Evolutionary conservation across 2,888 invertebrate species (phyloP), one percentile per base, ranked within the genome.

Genomic region (Megaustenia siamemsis): DNA sequence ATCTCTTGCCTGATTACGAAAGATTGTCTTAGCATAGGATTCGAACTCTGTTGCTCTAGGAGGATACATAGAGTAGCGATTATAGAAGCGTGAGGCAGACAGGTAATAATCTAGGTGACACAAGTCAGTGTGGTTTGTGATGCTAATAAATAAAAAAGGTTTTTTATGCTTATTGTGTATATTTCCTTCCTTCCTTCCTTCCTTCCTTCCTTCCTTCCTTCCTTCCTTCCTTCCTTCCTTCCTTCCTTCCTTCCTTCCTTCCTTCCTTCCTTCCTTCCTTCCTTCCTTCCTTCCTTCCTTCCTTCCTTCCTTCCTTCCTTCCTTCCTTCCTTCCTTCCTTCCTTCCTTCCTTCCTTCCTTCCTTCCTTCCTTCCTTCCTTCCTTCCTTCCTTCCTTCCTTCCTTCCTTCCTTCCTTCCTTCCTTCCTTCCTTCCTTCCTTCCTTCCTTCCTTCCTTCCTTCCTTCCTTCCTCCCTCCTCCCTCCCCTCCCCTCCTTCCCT

Each of bases 381-480:
- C 35, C 71, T 71, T 12, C 35, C 71, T 71, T 12, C 35, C 71
- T 71, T 12, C 24, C 66, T 66, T 8, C 24, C 66, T 66, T 8
- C 24, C 66, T 66, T 8, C 24, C 66, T 66, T 8, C 24, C 66
- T 66, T 8, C 24, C 66, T 66, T 8, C 24, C 66, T 66, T 8
- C 24, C 66, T 66, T 8, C 24, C 66, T 66, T 8, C 45, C 45
- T 76, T 6, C 28, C 53, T 43, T n/a, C 21, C 49, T 32, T 6
- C 40, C 10, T 10, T 76, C 76, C 28, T 45, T 40, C 49, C 45
- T n/a, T 43, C 76, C 45, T 12, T 76, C 76, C 45, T 12, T 76
- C 76, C 45, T 18, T 45, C 76, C 45, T 12, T 76, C 76, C 45
- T 8, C 45, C 76, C 45, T 8, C 45, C 76, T 76, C 43, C 45